Evolutionary conservation across 2,888 invertebrate species (phyloP).

Genomic region (Orthonevra nobilis): DNA sequence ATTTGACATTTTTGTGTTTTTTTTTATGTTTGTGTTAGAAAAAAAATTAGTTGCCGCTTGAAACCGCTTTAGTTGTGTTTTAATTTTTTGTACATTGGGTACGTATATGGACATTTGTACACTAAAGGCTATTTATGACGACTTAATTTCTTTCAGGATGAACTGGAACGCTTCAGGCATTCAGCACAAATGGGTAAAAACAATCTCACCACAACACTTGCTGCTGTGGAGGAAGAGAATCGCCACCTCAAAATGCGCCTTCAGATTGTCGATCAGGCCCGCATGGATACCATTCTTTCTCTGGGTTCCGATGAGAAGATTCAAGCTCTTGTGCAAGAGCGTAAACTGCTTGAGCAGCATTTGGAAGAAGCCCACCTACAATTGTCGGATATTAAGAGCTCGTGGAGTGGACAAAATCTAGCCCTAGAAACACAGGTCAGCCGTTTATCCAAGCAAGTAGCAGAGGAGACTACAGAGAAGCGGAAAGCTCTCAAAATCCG

Average conservation of each 20-base stretch:
- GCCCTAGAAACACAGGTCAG: conserved; percentile 94
- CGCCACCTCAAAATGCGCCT: conserved; percentile 83
- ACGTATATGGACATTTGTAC: no score
- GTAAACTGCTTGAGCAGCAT: conserved; percentile 87
- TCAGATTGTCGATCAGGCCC: conserved; percentile 78
- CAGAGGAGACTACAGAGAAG: conserved; percentile 90
- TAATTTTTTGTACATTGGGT: conserved; percentile 38
- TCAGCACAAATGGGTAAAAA: conserved; percentile 87
- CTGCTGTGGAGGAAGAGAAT: conserved; percentile 88
- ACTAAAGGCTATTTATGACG: no score
- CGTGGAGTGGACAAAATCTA: conserved; percentile 95
- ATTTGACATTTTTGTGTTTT: conserved; percentile 36
- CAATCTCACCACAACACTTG: conserved; percentile 85
- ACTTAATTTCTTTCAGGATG: conserved; percentile 87
- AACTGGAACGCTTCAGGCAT: conserved; percentile 88
- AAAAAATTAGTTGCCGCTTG: conserved; percentile 13
- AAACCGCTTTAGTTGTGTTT: conserved; percentile 45
- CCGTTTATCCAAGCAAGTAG: conserved; percentile 90
- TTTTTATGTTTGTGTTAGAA: conserved; percentile 31
- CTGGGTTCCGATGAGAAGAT: conserved; percentile 81
- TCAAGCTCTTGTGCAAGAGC: conserved; percentile 83
- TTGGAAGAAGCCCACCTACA: conserved; percentile 93
- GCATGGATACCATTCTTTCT: conserved; percentile 75
- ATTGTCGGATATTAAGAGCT: conserved; percentile 92
- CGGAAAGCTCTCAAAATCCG: conserved; percentile 87